Evolutionary conservation across 2,797 vertebrate genomes (phyloP).

Genomic region (Neosilurus mollespiculum): DNA sequence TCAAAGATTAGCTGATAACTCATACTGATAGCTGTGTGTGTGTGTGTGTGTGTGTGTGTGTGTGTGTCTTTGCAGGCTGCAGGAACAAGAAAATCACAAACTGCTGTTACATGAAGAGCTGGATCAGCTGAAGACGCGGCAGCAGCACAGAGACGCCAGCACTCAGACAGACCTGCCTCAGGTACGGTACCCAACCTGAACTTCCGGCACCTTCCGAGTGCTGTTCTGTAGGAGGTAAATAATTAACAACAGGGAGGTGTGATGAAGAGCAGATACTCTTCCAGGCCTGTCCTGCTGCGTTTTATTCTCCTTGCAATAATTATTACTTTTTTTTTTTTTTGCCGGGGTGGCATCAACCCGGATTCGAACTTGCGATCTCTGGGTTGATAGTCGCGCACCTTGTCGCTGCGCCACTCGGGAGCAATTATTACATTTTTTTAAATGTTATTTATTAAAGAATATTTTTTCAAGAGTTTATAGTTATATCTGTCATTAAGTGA

Average conservation of each 20-base stretch:
- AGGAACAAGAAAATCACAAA: conserved; percentile 79
- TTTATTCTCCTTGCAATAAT: too few relatives aligned
- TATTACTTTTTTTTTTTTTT: too few relatives aligned
- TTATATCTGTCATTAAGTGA: neutral
- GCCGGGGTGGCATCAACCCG: too few relatives aligned
- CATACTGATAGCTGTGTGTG: neutral
- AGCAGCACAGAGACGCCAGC: conserved; percentile 72
- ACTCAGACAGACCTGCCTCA: conserved; percentile 71
- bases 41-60: conserved; percentile 23
- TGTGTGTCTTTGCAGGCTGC: conserved; percentile 68
- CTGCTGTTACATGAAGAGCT: conserved; percentile 75
- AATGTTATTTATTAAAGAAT: neutral
- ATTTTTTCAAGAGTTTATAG: neutral
- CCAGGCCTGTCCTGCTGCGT: too few relatives aligned
- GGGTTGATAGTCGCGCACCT: too few relatives aligned
- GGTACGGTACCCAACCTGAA: conserved; percentile 52
- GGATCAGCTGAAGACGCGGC: conserved; percentile 67
- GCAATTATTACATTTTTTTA: too few relatives aligned
- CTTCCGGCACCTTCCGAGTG: neutral
- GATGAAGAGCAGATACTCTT: neutral
- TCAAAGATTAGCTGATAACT: neutral
- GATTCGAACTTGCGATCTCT: too few relatives aligned
- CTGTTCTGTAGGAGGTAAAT: neutral
- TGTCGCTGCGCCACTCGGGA: too few relatives aligned
- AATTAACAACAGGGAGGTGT: neutral